A percentile compares a stretch with the other conserved stretches of the same genome.
Conservation (phyloP, 2,888 invertebrate genomes). For the Thumatha senex region DNA sequence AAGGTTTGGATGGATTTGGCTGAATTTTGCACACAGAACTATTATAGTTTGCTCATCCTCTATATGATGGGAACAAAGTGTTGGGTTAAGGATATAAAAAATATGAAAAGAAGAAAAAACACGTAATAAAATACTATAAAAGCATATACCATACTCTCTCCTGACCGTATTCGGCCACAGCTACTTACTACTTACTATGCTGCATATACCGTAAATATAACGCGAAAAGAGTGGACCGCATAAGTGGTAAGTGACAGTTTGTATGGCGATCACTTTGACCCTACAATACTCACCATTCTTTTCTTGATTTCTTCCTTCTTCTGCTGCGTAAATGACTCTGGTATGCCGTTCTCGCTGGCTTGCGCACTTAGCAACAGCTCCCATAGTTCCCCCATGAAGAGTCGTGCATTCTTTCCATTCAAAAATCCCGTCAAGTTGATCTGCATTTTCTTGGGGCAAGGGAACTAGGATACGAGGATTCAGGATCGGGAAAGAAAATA, state of each 20-base stretch:
- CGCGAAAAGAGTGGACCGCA: neutral
- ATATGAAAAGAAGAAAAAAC: neutral
- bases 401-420: conserved; percentile 98
- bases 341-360: conserved; percentile 97
- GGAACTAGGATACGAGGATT: conserved; percentile 87
- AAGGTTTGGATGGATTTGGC: too few species aligned
- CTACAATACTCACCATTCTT: conserved; percentile 85
- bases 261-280: neutral
- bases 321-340: conserved; percentile 95
- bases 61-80: too few species aligned
- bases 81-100: too few species aligned
- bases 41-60: too few species aligned
- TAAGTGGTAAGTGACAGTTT: neutral
- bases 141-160: too few species aligned
- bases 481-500: conserved; percentile 74
- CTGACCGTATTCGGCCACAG: too few species aligned
- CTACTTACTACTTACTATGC: too few species aligned
- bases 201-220: too few species aligned
- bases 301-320: conserved; percentile 98
- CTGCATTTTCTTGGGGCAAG: conserved; percentile 99
- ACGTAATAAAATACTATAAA: too few species aligned
- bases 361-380: conserved; percentile 96
- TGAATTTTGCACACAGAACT: too few species aligned
- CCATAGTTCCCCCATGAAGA: conserved; percentile 99
- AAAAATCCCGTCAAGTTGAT: conserved; percentile 99